Evolutionary conservation across 2,113 vertebrate genomes (phyloP).

Genomic region (Calidris pygmaea): DNA sequence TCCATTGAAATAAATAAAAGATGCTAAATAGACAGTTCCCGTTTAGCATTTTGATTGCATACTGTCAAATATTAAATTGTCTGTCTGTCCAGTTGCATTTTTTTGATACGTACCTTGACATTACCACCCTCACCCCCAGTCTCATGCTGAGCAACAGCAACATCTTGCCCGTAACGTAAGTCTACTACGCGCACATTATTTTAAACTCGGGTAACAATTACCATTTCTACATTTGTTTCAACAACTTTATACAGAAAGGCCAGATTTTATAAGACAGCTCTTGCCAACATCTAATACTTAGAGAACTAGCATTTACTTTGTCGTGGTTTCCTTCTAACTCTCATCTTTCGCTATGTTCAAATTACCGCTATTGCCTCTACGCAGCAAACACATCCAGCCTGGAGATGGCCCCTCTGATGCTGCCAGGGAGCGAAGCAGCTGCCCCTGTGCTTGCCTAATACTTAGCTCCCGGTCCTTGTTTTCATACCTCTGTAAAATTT

Average conservation of each 20-base stretch:
- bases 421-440: background rate
- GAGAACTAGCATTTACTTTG: background rate
- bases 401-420: background rate
- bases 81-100: background rate
- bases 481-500: background rate
- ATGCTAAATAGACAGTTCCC: background rate
- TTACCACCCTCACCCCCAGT: background rate
- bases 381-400: background rate
- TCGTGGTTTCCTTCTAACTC: background rate
- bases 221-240: background rate
- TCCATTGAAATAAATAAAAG: background rate
- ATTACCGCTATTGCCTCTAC: background rate
- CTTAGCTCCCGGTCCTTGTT: background rate
- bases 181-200: fast-evolving
- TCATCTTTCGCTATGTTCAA: background rate
- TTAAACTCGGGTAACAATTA: background rate
- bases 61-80: background rate
- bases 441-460: background rate
- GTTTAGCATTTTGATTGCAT: background rate
- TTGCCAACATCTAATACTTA: background rate
- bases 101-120: background rate
- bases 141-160: background rate
- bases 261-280: background rate
- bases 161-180: background rate
- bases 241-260: background rate